Evolutionary conservation across 2,113 vertebrate species (phyloP).

Genomic region (Tragelaphus buxtoni): DNA sequence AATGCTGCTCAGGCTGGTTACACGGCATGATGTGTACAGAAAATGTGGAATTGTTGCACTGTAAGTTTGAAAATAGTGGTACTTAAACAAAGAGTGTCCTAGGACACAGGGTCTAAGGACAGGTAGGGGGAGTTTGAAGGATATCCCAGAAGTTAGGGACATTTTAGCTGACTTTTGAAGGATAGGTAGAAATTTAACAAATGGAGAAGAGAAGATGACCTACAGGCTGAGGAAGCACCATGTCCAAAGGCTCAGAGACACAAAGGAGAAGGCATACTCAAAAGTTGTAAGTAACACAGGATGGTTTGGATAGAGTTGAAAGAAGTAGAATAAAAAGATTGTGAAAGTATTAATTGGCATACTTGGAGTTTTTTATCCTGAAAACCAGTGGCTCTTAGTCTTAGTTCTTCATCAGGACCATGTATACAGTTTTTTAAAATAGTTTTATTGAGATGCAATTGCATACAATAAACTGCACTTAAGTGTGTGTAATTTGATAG

Average conservation of each 20-base stretch:
- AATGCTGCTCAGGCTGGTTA: not conserved
- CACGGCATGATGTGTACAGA: not conserved
- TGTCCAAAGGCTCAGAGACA: not conserved
- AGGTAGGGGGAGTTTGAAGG: not conserved
- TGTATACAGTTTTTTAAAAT: not conserved
- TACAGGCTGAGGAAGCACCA: not conserved
- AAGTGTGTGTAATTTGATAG: not conserved
- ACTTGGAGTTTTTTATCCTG: not conserved
- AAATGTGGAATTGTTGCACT: not conserved
- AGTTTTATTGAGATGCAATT: not conserved
- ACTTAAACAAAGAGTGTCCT: not conserved
- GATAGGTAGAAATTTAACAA: not conserved
- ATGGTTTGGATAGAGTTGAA: not conserved
- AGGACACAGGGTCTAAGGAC: not conserved
- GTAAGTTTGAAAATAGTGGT: not conserved
- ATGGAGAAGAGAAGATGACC: not conserved
- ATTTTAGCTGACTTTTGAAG: not conserved
- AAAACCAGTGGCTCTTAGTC: not conserved
- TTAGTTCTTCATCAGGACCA: not conserved
- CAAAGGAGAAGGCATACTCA: not conserved
- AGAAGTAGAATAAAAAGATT: not conserved
- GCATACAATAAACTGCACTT: not conserved
- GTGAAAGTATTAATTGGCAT: not conserved
- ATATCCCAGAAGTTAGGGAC: not conserved
- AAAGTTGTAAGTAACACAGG: not conserved